Evolutionary conservation across 2,113 vertebrate species (phyloP), one percentile per base, ranked within the genome.

Genomic region (Fregetta grallaria): DNA sequence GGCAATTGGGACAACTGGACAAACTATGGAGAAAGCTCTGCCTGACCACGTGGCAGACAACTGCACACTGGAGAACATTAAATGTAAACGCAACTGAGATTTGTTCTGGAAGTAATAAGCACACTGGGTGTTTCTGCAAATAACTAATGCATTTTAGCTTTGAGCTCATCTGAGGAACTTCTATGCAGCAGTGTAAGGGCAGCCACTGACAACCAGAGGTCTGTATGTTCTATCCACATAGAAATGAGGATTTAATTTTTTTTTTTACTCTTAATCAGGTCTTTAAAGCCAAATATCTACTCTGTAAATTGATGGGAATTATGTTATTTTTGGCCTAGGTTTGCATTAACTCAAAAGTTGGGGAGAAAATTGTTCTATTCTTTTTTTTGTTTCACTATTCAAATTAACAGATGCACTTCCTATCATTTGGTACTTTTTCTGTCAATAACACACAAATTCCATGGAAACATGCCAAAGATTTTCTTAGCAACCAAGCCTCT

Each of bases 401-500:
- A 97, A 95, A 97, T 45, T 97, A 97, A 77, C 96, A 97, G 97
- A 98, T 98, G 96, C 92, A 82, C 89, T 97, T 96, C 91, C 90
- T 90, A 87, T 96, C 88, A 95, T 94, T 96, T 94, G 94, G 58
- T 96, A 85, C 71, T 95, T 95, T 94, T 95, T 82, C 84, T 85
- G 76, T 97, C 94, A 95, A 91, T 95, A 97, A 91, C 63, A 95
- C 87, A 97, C 86, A 97, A 94, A 96, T 95, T 78, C 86, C n/a
- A 4, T 98, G 97, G 98, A 98, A 97, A 86, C 45, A n/a, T 38
- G 96, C 98, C 97, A 98, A 97, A 90, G 96, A 98, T 98, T 97
- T 98, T 98, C 98, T 98, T 98, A 98, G 98, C 98, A 98, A 98
- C 98, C 96, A 66, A 97, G 92, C 94, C 93, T 96, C 94, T 96